Conservation (phyloP, 2,888 invertebrate genomes). For the Therioaphis trifolii region DNA sequence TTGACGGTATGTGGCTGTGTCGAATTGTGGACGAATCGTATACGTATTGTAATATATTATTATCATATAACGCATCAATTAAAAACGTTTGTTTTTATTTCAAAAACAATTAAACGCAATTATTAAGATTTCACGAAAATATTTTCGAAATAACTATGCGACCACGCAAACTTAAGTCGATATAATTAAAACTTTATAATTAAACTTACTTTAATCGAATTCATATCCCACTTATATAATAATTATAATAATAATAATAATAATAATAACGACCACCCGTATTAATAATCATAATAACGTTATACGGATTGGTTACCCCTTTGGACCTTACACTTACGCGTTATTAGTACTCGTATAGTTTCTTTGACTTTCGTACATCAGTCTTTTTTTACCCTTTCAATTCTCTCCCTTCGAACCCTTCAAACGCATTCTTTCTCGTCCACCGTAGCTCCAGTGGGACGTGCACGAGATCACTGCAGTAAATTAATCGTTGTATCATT, state of each 20-base stretch:
- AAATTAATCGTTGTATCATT: no score
- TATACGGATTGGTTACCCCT: constrained; percentile 4
- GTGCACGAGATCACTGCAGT: no score
- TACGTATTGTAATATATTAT: no score
- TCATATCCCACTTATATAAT: constrained; percentile 37
- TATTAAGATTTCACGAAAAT: constrained; percentile 22
- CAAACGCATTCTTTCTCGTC: not conserved
- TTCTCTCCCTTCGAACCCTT: not conserved
- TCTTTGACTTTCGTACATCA: not conserved
- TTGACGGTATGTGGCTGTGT: no score
- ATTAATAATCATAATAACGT: not conserved
- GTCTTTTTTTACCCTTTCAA: not conserved
- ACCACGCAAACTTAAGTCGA: constrained; percentile 33
- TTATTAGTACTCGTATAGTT: not conserved
- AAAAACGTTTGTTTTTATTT: not conserved
- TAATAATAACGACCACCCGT: constrained; percentile 1
- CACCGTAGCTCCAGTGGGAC: no score
- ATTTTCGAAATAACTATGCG: constrained; percentile 33
- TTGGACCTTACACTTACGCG: not conserved
- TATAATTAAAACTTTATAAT: constrained; percentile 56
- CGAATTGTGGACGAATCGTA: no score
- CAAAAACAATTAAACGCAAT: constrained; percentile 7
- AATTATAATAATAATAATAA: not conserved
- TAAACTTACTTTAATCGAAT: constrained; percentile 39
- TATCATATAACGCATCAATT: not conserved